Base-by-base conservation (phyloP, 1,140 invertebrate genomes). In the Muscidifurax raptorellus region DNA sequence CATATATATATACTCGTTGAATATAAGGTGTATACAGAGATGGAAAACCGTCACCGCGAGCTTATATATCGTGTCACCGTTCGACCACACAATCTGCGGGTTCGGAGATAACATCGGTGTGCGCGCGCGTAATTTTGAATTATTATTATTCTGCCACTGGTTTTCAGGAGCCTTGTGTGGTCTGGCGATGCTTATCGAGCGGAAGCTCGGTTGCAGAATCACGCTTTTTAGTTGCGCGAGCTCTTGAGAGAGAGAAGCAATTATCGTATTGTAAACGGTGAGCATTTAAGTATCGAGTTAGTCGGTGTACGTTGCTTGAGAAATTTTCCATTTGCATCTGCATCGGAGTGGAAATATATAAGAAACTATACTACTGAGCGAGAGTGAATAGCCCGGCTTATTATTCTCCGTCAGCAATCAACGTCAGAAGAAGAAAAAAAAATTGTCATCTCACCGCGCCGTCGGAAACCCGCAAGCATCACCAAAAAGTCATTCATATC, bases 1-100 rank as follows among this genome's bases (percentile, higher is more conserved):
- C 9, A 15, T 18, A 10, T 25, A 18, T 66, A 66, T 66, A 66
- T 27, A 66, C 2, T 66, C 0, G n/a, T 10, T 18, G 64, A 5
- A 10, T 18, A 67, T 27, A 22, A n/a, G 25, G 64, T 67, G 10
- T 67, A 67, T 6, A 1, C 25, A 15, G 5, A 28, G n/a, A 27
- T 22, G 27, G 28, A 72, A 72, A 72, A 72, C 9, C 28, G 25
- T 59, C 64, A n/a, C n/a, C n/a, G n/a, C n/a, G n/a, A n/a, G n/a
- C n/a, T n/a, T n/a, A n/a, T n/a, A n/a, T n/a, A 2, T 32, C 67
- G 27, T 28, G 28, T 30, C 18, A 32, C 28, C n/a, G 32, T 25
- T 44, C 32, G 72, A 27, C 72, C 72, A 75, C 72, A 75, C 71
- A 74, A 74, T 74, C 28, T 7, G 71, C 71, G 28, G 71, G 13